Evolutionary conservation across 2,113 vertebrate species (phyloP), one percentile per base, ranked within the genome.

Genomic region (Eudorcas thomsonii): DNA sequence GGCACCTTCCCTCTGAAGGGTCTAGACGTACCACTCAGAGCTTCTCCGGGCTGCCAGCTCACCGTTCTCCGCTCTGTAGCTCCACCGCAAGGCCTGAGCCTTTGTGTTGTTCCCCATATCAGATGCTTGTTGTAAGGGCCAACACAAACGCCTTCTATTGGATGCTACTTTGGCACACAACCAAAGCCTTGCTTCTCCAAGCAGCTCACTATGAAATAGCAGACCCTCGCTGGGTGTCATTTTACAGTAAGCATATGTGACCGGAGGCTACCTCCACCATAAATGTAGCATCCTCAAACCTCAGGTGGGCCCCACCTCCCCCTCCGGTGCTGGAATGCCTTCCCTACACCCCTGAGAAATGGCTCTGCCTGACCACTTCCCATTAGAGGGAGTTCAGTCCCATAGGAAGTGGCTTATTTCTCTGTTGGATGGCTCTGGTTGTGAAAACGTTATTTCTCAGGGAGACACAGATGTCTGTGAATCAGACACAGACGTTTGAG

Each of bases 381-480:
- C 50, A 7, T 23, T 28, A 25, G 7, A 21, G 25, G 60, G 48
- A 57, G 92, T 59, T 95, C 16, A 48, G 26, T 62, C 45, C 64
- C 91, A 43, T 48, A 91, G 81, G 91, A 91, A 92, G 93, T 33
- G 62, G 67, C 78, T 97, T 93, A 30, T 71, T 62, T 30, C 84
- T 88, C 81, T 28, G 7, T 43, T 84, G 93, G 55, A 92, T 54
- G 45, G 87, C 71, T 95, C 88, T 82, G 67, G 39, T 55, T 45
- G 59, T 83, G 43, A 95, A 88, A 90, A 96, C 77, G 14, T 71
- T 90, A 60, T 80, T 96, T 97, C 96, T 95, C 93, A n/a, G 91
- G 60, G 89, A 96, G 67, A 92, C 91, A 87, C 96, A 87, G 91
- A 93, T 96, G 88, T 97, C 96, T 94, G 88, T 57, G 91, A 97